Percentiles rank a stretch among this genome's conserved stretches.
These are phyloP conservation scores for Jacana jacana DNA, from an alignment of 2,113 vertebrate genomes.

Conservation along the genomic window DNA sequence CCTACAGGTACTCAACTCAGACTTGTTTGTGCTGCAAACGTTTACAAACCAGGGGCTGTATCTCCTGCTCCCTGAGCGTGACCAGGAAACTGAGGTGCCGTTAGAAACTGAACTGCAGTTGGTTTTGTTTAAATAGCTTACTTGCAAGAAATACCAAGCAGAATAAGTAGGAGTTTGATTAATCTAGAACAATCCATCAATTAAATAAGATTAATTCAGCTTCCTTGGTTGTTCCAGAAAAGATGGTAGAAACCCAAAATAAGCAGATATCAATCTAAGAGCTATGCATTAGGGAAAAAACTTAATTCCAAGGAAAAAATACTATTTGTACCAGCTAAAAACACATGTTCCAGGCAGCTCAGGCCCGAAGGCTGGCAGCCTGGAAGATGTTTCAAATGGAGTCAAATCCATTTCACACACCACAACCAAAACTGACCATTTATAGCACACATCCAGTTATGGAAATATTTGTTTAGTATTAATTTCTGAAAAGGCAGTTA, in stretches of 20 bases:
- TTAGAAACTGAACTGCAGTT: not conserved
- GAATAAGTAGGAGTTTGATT: slow-evolving; percentile 1
- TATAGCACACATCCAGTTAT: not conserved
- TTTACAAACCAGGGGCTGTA: not conserved
- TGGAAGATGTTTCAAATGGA: not conserved
- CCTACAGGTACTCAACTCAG: not conserved
- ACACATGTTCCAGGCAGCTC: not conserved
- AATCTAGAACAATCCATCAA: slow-evolving; percentile 14
- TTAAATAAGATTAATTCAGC: not conserved
- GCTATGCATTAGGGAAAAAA: not conserved
- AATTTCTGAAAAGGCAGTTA: not conserved
- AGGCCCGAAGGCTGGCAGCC: not conserved
- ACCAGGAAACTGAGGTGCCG: not conserved
- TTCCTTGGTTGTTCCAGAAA: not conserved
- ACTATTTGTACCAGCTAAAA: not conserved
- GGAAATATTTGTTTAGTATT: not conserved
- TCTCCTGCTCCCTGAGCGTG: not conserved
- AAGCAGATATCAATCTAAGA: not conserved
- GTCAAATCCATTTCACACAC: not conserved
- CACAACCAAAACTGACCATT: not conserved
- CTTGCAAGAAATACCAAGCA: not conserved
- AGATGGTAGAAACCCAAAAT: not conserved
- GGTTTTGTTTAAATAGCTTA: not conserved
- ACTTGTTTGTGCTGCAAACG: not conserved
- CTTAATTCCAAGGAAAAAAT: not conserved